These are phyloP conservation scores for Ormyrus pomaceus DNA, from an alignment of 2,888 invertebrate species.

Conservation along the genomic window DNA sequence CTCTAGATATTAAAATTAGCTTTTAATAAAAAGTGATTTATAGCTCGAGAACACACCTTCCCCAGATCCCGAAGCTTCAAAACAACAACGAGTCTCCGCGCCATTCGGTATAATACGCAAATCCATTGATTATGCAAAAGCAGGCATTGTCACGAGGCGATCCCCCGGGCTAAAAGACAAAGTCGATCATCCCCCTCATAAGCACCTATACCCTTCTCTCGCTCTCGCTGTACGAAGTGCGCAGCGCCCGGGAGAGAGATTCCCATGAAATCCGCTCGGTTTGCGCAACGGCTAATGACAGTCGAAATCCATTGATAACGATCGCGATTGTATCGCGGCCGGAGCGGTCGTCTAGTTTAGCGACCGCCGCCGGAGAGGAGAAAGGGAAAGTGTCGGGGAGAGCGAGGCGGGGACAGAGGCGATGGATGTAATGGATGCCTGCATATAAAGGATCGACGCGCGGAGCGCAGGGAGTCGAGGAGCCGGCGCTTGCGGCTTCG, in stretches of 20 bases:
- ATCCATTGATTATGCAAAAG: constrained; percentile 27
- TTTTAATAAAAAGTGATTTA: no score
- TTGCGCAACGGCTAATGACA: constrained; percentile 63
- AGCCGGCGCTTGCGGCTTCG: no score
- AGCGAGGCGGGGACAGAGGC: neutral
- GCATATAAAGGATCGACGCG: constrained; percentile 34
- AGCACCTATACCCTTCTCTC: constrained; percentile 17
- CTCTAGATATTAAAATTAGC: no score
- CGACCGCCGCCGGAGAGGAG: neutral
- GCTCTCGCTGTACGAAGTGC: constrained; percentile 19
- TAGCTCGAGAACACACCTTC: no score
- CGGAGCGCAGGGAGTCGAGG: constrained; percentile 11
- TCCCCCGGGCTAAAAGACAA: constrained; percentile 10
- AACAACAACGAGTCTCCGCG: neutral
- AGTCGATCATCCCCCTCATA: constrained; percentile 23
- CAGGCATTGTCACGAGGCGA: neutral
- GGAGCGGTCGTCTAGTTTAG: constrained; percentile 57
- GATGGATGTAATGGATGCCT: constrained; percentile 12
- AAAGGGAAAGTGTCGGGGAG: constrained; percentile 41
- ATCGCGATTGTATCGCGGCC: constrained; percentile 64
- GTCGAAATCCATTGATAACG: constrained; percentile 65
- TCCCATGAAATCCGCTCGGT: constrained; percentile 54
- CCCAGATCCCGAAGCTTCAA: no score
- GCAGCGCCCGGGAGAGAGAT: constrained; percentile 46
- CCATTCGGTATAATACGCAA: neutral